These are phyloP conservation scores for Aspidoscelis tigris DNA, from an alignment of 2,113 vertebrate species.

Conservation along the genomic window DNA sequence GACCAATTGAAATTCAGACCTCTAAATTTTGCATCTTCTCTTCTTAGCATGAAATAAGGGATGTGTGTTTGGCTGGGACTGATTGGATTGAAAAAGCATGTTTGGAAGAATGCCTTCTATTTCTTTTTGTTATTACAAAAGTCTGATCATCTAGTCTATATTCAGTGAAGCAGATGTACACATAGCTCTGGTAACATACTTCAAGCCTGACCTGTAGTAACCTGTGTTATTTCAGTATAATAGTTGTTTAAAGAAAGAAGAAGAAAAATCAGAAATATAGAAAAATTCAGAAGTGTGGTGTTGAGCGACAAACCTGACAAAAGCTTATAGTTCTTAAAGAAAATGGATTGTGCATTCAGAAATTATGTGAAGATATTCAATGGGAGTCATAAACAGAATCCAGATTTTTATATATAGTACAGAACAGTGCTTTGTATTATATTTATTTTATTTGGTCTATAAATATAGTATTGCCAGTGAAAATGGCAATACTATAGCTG, in stretches of 20 bases:
- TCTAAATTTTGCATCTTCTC: background rate
- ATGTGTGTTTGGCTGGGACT: conserved; percentile 2
- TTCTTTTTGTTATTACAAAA: conserved; percentile 24
- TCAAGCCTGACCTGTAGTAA: conserved; percentile 7
- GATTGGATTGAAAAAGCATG: conserved; percentile 35
- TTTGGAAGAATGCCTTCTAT: conserved; percentile 23
- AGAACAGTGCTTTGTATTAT: background rate
- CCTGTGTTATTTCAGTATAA: background rate
- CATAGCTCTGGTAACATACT: background rate
- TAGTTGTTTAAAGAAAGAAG: background rate
- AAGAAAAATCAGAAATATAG: background rate
- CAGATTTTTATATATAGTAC: background rate
- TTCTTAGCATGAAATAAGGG: conserved; percentile 29
- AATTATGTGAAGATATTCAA: background rate
- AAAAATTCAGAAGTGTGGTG: background rate
- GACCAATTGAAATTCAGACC: background rate
- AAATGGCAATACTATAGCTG: background rate
- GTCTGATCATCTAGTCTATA: conserved; percentile 29
- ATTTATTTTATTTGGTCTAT: background rate
- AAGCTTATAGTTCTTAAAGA: background rate
- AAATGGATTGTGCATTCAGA: background rate
- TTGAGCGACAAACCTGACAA: background rate
- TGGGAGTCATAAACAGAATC: background rate
- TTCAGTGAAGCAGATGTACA: background rate
- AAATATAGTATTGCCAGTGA: background rate